These are phyloP conservation scores for Callinectes sapidus DNA, from an alignment of 2,888 invertebrate genomes.

Conservation along the genomic window DNA sequence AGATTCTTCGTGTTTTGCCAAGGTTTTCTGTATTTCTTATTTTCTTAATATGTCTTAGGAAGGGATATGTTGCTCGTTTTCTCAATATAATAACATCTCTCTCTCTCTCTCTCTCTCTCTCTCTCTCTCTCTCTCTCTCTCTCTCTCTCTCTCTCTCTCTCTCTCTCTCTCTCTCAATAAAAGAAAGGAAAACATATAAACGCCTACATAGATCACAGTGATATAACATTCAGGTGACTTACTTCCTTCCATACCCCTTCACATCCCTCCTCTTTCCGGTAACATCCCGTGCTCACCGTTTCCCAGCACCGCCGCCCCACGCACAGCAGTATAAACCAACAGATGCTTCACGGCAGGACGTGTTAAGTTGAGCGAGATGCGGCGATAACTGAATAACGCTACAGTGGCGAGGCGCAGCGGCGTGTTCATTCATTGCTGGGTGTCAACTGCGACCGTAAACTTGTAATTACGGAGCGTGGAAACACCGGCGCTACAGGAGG, in stretches of 20 bases:
- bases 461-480: constrained; percentile 19
- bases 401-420: not conserved
- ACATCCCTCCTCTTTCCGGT: not conserved
- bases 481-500: not conserved
- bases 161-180: not conserved
- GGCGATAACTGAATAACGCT: not conserved
- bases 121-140: constrained; percentile 31
- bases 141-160: constrained; percentile 20
- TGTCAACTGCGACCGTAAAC: constrained; percentile 6
- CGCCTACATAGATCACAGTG: too few relatives aligned
- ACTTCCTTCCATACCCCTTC: not conserved
- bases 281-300: not conserved
- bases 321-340: not conserved
- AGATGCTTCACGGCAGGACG: not conserved
- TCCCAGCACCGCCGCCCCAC: not conserved
- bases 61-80: too few relatives aligned
- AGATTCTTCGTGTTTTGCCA: too few relatives aligned
- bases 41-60: too few relatives aligned
- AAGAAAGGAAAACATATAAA: not conserved
- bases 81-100: not conserved
- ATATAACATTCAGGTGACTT: not conserved
- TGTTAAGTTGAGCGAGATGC: not conserved
- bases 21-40: too few relatives aligned
- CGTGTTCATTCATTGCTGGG: constrained; percentile 27
- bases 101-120: constrained; percentile 22